Conservation (phyloP, 2,888 invertebrate genomes). For the Adelphocoris suturalis region DNA sequence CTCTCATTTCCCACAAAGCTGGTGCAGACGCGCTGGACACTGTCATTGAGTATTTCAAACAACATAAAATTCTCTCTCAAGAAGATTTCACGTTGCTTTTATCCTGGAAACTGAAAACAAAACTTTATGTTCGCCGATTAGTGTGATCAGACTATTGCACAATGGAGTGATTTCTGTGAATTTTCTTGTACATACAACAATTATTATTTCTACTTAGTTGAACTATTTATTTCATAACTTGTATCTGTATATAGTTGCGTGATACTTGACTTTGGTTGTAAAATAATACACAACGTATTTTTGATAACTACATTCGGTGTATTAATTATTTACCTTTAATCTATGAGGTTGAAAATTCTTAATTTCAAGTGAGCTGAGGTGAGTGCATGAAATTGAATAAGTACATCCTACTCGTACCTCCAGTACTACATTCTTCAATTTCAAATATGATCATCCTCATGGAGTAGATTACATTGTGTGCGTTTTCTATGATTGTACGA, state of each 20-base stretch:
- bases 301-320: background rate
- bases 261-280: background rate
- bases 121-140: constrained; percentile 48
- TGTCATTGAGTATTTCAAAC: constrained; percentile 69
- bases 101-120: constrained; percentile 64
- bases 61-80: constrained; percentile 57
- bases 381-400: too few relatives aligned
- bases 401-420: too few relatives aligned
- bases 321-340: too few relatives aligned
- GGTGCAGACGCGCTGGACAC: constrained; percentile 71
- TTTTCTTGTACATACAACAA: background rate
- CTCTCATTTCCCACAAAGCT: constrained; percentile 52
- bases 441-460: too few relatives aligned
- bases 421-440: too few relatives aligned
- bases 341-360: too few relatives aligned
- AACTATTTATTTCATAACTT: too few relatives aligned
- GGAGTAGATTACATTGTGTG: too few relatives aligned
- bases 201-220: background rate
- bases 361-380: too few relatives aligned
- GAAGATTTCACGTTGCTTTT: constrained; percentile 68
- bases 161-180: background rate
- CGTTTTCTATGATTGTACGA: too few relatives aligned
- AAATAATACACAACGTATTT: background rate
- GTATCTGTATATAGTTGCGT: too few relatives aligned
- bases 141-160: too few relatives aligned